Evolutionary conservation across 2,113 vertebrate species (phyloP).

Genomic region (Campylorhamphus procurvoides): DNA sequence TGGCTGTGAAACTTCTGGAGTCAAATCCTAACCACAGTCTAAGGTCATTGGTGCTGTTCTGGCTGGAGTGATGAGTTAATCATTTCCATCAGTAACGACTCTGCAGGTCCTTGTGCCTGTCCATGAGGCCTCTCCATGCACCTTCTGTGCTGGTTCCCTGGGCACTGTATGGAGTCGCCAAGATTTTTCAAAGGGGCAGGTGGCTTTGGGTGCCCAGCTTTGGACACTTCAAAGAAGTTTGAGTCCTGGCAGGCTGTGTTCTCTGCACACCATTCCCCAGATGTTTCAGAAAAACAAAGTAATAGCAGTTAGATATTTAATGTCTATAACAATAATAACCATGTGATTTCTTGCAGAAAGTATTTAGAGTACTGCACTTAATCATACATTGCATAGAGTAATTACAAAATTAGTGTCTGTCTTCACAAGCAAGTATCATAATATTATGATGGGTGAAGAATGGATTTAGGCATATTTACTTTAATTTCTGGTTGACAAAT

Average conservation of each 20-base stretch:
- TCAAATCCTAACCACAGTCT: not conserved
- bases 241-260: constrained; percentile 15
- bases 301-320: constrained; percentile 32
- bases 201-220: constrained; percentile 3
- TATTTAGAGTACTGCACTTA: constrained; percentile 40
- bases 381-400: constrained; percentile 31
- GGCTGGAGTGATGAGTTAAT: not conserved
- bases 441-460: constrained; percentile 20
- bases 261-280: constrained; percentile 24
- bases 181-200: not conserved
- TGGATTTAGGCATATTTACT: constrained; percentile 22
- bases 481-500: constrained; percentile 45
- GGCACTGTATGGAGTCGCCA: not conserved
- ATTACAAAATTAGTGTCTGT: constrained; percentile 44
- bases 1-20: not conserved
- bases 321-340: constrained; percentile 41
- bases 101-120: not conserved
- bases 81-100: not conserved
- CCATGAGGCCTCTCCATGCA: not conserved
- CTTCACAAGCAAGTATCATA: constrained; percentile 16
- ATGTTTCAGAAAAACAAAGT: constrained; percentile 49
- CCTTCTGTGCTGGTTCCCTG: not conserved
- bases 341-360: constrained; percentile 36
- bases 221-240: not conserved
- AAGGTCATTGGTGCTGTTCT: not conserved